Percentiles rank a stretch among this genome's conserved stretches.
Conservation (phyloP, 2,888 invertebrate genomes). For the Hartigia nigra region DNA sequence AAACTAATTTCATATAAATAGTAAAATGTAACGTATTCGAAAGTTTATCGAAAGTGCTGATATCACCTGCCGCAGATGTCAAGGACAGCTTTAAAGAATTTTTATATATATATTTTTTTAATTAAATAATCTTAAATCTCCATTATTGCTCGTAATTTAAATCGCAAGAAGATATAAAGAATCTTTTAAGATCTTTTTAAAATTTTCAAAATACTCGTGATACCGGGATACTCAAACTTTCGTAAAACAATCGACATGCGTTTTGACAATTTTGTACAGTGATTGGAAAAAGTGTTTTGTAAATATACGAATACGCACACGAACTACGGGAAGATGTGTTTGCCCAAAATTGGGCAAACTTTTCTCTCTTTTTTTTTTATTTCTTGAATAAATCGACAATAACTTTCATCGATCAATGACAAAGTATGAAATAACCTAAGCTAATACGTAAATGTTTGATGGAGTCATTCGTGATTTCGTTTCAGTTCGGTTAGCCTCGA, state of each 20-base stretch:
- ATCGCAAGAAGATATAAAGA: background rate
- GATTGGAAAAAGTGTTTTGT: conserved; percentile 26
- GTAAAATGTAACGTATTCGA: conserved; percentile 33
- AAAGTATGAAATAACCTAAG: background rate
- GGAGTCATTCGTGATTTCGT: background rate
- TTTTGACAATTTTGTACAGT: conserved; percentile 33
- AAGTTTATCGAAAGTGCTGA: background rate
- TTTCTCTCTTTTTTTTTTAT: background rate
- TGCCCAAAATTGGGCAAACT: background rate
- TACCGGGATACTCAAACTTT: background rate
- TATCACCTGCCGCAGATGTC: background rate
- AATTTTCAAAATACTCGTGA: background rate
- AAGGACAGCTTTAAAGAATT: background rate
- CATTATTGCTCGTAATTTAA: background rate
- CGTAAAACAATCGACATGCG: background rate
- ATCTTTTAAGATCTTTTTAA: background rate
- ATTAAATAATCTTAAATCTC: background rate
- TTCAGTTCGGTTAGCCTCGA: background rate
- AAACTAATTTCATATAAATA: conserved; percentile 56
- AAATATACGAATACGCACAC: background rate
- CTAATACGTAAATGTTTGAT: background rate
- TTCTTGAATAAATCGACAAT: background rate
- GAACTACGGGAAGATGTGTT: conserved; percentile 6
- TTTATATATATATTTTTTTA: background rate
- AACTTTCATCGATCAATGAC: background rate